Evolutionary conservation across 2,113 vertebrate species (phyloP), one percentile per base, ranked within the genome.

Genomic region (Callionymus lyra): DNA sequence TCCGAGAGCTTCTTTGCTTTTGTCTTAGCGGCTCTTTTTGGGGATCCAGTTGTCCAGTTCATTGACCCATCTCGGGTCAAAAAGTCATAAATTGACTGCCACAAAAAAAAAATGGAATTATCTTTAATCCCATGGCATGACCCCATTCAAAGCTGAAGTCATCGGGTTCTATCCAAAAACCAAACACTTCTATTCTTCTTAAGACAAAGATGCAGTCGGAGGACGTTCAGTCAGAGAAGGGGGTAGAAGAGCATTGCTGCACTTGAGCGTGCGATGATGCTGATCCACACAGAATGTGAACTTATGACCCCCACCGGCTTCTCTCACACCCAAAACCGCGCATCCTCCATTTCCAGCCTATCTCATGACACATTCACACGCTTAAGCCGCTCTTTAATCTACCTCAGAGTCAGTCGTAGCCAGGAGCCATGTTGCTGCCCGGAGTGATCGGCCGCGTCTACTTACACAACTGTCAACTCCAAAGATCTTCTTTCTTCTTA

Each of bases 231-330:
- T 44, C 38, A 42, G 48, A 42, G 42, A 41, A 54, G 51, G 69
- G 57, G 57, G 67, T 68, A 49, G 44, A 34, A n/a, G 45, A 51
- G 72, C 55, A 72, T 76, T 69, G 67, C 47, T 16, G 59, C 63
- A 70, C 69, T 76, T 76, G 68, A 80, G 70, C 43, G 38, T 54
- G 53, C 37, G 15, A 60, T 53, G 66, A 68, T 57, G 69, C 59
- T 74, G 69, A 76, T 76, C 76, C 70, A 42, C 34, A 49, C 47
- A 76, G 76, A 78, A 78, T 73, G 72, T 66, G 53, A 79, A 72
- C 66, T 60, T 1, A 1, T 70, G 75, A 72, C 65, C 63, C 44
- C 41, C 9, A 48, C 55, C 46, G 68, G 52, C 56, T 68, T 59
- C 57, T 50, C 51, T 68, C 59, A 59, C 65, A 47, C 68, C 59